phyloP scores from a whole-genome alignment of 2,888 invertebrate genomes.

The Tinea trinotella region DNA sequence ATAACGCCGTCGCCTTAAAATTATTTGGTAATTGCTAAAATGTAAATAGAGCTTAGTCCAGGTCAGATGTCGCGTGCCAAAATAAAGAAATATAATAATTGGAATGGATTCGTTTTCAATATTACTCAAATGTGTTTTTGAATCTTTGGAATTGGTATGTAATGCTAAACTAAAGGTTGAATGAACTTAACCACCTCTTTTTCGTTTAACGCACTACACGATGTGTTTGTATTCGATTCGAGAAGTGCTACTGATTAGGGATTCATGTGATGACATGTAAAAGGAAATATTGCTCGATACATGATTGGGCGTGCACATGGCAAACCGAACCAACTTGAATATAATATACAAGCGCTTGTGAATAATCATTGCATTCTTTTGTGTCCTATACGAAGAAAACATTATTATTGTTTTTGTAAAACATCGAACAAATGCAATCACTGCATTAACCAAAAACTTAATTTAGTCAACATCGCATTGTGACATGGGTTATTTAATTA shows the following conservation, averaged over 20 bases:
- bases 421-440: neutral
- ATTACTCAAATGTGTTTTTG: too few species aligned
- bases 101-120: too few species aligned
- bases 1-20: too few species aligned
- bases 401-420: neutral
- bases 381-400: neutral
- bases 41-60: too few species aligned
- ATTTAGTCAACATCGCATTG: neutral
- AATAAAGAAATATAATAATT: neutral
- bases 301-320: slow-evolving; percentile 21
- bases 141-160: neutral
- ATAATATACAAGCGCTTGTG: neutral
- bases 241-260: slow-evolving; percentile 58
- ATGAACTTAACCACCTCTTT: slow-evolving; percentile 47
- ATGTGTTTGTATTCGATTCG: slow-evolving; percentile 55
- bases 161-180: slow-evolving; percentile 28
- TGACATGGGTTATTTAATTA: neutral
- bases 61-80: too few species aligned
- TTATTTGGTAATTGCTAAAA: too few species aligned
- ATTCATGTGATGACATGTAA: slow-evolving; percentile 64
- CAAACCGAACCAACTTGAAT: neutral
- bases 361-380: neutral
- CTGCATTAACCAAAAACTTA: neutral
- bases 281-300: slow-evolving; percentile 60
- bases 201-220: slow-evolving; percentile 38